Percentiles rank a stretch among this genome's conserved stretches.
Evolutionary conservation across 2,888 invertebrate genomes (phyloP).

Genomic region (Litoditis marina): DNA sequence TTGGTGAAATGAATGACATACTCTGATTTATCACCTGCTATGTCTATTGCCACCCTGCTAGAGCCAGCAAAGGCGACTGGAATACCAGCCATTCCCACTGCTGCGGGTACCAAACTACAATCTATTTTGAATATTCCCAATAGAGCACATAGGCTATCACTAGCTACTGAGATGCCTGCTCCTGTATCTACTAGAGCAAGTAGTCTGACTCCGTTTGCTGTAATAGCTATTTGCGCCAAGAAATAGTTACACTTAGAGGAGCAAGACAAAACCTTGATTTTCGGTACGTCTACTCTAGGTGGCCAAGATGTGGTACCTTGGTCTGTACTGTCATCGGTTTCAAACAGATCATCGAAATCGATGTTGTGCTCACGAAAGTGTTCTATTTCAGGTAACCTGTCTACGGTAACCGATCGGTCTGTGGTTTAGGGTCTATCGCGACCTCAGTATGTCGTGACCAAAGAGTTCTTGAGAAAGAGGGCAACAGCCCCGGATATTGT

Average conservation of each 20-base stretch:
- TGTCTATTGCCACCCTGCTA: slow-evolving; percentile 1
- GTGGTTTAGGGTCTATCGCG: too few species aligned
- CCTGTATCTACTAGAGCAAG: slow-evolving; percentile 14
- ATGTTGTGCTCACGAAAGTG: too few species aligned
- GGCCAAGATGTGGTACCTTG: too few species aligned
- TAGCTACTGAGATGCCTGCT: slow-evolving; percentile 6
- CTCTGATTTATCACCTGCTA: not conserved
- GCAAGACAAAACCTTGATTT: not conserved
- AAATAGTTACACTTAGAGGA: not conserved
- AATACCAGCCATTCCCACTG: slow-evolving; percentile 3
- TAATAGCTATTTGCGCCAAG: slow-evolving; percentile 11
- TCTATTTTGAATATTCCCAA: not conserved
- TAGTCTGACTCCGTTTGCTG: slow-evolving; percentile 1
- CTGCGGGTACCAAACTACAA: not conserved
- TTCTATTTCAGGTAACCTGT: too few species aligned
- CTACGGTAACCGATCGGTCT: too few species aligned
- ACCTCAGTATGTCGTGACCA: too few species aligned
- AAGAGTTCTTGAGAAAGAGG: too few species aligned
- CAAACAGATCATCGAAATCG: too few species aligned
- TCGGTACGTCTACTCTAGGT: not conserved
- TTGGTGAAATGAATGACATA: not conserved
- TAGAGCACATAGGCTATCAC: not conserved
- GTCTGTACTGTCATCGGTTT: too few species aligned
- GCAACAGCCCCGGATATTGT: not conserved
- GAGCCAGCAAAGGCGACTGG: slow-evolving; percentile 8